A percentile compares a stretch with the other conserved stretches of the same genome.
These are phyloP conservation scores for Rotaria magnacalcarata DNA, from an alignment of 2,888 invertebrate species.

Conservation along the genomic window DNA sequence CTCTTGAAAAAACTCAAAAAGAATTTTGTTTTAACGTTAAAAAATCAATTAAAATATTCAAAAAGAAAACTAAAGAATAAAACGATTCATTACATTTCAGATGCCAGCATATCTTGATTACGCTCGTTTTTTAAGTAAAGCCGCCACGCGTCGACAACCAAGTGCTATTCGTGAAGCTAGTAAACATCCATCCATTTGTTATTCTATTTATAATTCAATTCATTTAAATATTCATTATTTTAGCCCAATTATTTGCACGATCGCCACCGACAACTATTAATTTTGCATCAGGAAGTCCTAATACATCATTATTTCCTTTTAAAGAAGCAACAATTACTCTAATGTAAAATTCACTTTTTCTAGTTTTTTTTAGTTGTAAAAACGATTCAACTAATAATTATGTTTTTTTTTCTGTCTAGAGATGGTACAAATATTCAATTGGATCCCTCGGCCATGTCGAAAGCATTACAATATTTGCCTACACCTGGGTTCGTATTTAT, in stretches of 20 bases:
- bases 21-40: background rate
- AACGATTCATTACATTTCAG: background rate
- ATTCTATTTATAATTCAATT: background rate
- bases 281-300: conserved; percentile 19
- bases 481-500: conserved; percentile 66
- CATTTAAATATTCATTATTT: background rate
- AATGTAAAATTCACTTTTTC: background rate
- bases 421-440: conserved; percentile 52
- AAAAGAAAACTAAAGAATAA: conserved; percentile 5
- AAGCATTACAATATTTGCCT: conserved; percentile 72
- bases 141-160: background rate
- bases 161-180: conserved; percentile 26
- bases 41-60: background rate
- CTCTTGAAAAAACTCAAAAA: background rate
- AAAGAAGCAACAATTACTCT: conserved; percentile 24
- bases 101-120: background rate
- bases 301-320: conserved; percentile 18
- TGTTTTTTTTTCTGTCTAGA: conserved; percentile 47
- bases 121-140: conserved; percentile 3
- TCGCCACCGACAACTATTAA: conserved; percentile 3
- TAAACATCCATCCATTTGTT: background rate
- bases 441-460: conserved; percentile 60
- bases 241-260: conserved; percentile 21
- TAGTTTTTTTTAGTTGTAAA: background rate
- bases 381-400: no score